A percentile compares a stretch with the other conserved stretches of the same genome.
These are phyloP conservation scores for Engystomops pustulosus DNA, from an alignment of 2,113 vertebrate genomes.

Conservation along the genomic window DNA sequence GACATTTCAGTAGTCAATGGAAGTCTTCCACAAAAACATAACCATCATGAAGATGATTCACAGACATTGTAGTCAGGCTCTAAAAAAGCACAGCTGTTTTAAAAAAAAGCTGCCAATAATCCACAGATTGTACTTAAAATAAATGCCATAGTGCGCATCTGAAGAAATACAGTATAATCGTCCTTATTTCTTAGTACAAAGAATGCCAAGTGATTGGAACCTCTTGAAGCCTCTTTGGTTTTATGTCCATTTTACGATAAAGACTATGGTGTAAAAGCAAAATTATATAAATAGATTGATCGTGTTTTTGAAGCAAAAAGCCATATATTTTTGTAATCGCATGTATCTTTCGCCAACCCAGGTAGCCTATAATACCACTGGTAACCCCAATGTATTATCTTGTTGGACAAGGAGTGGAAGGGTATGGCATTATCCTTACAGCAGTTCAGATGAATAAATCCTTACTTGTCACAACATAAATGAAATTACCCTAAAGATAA, in stretches of 20 bases:
- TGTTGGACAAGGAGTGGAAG: too few species aligned
- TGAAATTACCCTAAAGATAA: too few species aligned
- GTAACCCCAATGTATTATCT: too few species aligned
- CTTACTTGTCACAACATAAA: too few species aligned
- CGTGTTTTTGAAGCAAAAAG: too few species aligned
- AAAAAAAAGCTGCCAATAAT: slow-evolving; percentile 18
- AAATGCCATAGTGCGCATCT: background rate
- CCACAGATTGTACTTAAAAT: slow-evolving; percentile 5
- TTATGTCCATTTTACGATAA: background rate
- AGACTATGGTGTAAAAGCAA: too few species aligned
- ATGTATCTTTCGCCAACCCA: too few species aligned
- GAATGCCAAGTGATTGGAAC: background rate
- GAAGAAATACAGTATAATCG: background rate
- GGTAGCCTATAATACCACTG: too few species aligned
- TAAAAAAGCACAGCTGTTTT: slow-evolving; percentile 22
- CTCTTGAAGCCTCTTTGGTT: background rate
- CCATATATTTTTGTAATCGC: too few species aligned
- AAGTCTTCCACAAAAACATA: slow-evolving; percentile 6
- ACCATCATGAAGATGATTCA: slow-evolving; percentile 15
- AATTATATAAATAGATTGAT: too few species aligned
- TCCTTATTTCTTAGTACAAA: background rate
- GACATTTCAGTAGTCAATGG: slow-evolving; percentile 25
- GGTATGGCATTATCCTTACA: too few species aligned
- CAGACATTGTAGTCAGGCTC: slow-evolving; percentile 9
- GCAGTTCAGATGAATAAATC: too few species aligned